phyloP scores from a whole-genome alignment of 1,140 invertebrate species.

The Hycleus cichorii region DNA sequence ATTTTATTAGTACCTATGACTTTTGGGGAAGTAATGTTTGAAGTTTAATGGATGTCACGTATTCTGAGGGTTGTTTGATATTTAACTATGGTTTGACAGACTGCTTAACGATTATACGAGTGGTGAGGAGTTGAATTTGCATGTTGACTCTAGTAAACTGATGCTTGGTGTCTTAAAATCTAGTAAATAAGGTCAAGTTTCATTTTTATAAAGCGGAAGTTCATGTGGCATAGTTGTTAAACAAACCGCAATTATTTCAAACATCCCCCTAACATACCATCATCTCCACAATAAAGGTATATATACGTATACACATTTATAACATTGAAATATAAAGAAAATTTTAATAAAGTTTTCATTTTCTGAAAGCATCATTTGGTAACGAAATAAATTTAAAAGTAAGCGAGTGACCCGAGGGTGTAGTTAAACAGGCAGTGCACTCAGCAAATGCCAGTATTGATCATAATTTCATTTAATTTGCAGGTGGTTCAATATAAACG shows the following conservation, averaged over 20 bases:
- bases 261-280: not conserved
- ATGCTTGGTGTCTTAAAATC: conserved; percentile 10
- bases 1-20: conserved; percentile 10
- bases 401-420: too few relatives aligned
- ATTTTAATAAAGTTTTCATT: too few relatives aligned
- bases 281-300: not conserved
- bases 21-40: conserved; percentile 7
- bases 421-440: too few relatives aligned
- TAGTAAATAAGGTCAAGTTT: conserved; percentile 13
- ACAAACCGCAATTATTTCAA: not conserved
- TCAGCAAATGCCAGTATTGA: too few relatives aligned
- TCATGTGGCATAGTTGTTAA: not conserved
- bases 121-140: conserved; percentile 10
- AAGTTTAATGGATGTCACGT: conserved; percentile 13
- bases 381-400: too few relatives aligned
- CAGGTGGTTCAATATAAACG: too few relatives aligned
- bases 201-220: conserved; percentile 5
- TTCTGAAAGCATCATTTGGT: too few relatives aligned
- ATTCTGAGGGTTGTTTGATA: conserved; percentile 12
- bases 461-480: too few relatives aligned
- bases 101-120: conserved; percentile 14
- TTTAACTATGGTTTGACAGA: conserved; percentile 10
- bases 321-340: too few relatives aligned
- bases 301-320: too few relatives aligned
- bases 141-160: conserved; percentile 10